Base-by-base conservation (phyloP, 2,113 vertebrate species). In the Dipodomys spectabilis region DNA sequence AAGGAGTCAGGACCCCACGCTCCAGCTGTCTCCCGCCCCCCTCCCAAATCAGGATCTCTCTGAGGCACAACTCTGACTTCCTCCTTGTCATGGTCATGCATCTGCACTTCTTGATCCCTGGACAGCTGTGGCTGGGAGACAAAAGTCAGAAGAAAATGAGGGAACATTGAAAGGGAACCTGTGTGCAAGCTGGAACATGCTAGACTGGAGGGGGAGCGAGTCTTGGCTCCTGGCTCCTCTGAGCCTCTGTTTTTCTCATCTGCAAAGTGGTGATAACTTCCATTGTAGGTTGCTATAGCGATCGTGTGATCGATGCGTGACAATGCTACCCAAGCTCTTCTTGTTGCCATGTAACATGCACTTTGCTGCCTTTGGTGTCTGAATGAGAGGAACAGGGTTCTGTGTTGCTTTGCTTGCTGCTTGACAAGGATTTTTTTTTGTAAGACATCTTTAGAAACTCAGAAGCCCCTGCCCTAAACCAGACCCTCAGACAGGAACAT, bases 11-110 rank as follows among this genome's bases (percentile, higher is more conserved):
- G 53, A 57, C 15, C 53, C 53, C 15, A 13, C 0, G 53, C 53
- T 57, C 53, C 53, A 57, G 53, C 53, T 13, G 53, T 13, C 53
- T 13, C 2, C 62, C 44, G 6, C n/a, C 6, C 75, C 64, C 39
- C 23, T 6, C 49, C 20, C 23, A 1, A n/a, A 16, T 23, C 1
- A 0, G 20, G 25, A 35, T 22, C 13, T 32, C 5, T 0, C 11
- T 23, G 4, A 57, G 53, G 15, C 15, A 25, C 32, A 32, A 23
- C 22, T 22, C 75, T 49, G n/a, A 72, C 30, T 13, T 71, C 25
- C 1, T 20, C 60, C 11, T 4, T 7, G 20, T 35, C 69, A 6
- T 6, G n/a, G 9, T 22, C 22, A 2, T 7, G 19, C 0, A 22
- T 16, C 69, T 35, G 79, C 10, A 44, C 72, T 23, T 64, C 13